Evolutionary conservation across 2,888 invertebrate species (phyloP).

Genomic region (Thumatha senex): DNA sequence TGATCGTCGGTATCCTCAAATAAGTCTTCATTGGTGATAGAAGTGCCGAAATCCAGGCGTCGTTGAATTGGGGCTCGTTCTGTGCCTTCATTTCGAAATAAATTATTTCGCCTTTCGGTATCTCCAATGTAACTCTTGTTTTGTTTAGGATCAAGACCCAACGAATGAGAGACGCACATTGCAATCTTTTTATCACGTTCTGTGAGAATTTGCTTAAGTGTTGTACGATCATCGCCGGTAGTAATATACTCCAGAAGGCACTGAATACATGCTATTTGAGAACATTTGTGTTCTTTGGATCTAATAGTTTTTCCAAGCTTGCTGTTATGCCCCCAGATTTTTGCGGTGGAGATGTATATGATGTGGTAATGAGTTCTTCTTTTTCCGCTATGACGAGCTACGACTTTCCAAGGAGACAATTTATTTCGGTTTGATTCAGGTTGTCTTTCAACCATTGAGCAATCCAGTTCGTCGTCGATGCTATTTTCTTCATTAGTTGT

Average conservation of each 20-base stretch:
- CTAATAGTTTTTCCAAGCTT: conserved; percentile 15
- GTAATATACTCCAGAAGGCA: conserved; percentile 23
- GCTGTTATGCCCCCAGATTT: conserved; percentile 15
- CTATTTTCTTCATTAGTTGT: not conserved
- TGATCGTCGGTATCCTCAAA: not conserved
- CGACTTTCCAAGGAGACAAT: conserved; percentile 20
- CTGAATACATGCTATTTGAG: conserved; percentile 20
- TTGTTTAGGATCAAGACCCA: conserved; percentile 6
- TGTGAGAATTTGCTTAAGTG: conserved; percentile 16
- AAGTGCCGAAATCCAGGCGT: not conserved
- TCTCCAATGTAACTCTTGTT: not conserved
- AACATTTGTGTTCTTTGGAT: conserved; percentile 14
- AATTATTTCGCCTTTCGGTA: conserved; percentile 4
- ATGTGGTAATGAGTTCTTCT: conserved; percentile 16
- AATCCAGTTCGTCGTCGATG: not conserved
- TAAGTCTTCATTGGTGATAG: conserved; percentile 4
- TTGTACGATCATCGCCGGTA: conserved; percentile 14
- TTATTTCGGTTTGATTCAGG: not conserved
- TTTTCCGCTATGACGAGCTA: not conserved
- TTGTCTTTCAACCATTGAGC: not conserved
- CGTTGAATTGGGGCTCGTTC: not conserved
- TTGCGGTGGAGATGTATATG: conserved; percentile 20
- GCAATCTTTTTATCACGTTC: conserved; percentile 6
- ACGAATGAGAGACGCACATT: conserved; percentile 13
- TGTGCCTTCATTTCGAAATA: conserved; percentile 1